Conservation (phyloP, 1,140 invertebrate species). For the Andrena cerasifolii region DNA sequence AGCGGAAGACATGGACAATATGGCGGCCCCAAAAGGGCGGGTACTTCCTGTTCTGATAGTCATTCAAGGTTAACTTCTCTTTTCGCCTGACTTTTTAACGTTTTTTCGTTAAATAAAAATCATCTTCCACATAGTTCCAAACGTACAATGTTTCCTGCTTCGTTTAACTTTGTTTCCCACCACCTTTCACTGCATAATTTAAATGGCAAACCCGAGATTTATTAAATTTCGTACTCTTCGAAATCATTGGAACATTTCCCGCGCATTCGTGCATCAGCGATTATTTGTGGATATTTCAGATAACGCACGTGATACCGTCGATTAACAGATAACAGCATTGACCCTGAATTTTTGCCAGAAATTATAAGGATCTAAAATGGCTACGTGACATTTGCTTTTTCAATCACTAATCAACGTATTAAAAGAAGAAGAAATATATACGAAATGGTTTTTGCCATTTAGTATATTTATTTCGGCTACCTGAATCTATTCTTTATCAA, state of each 20-base stretch:
- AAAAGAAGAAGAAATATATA: too few relatives aligned
- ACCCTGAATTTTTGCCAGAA: too few relatives aligned
- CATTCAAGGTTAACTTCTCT: constrained; percentile 34
- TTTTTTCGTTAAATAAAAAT: neutral
- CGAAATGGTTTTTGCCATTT: too few relatives aligned
- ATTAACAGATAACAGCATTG: too few relatives aligned
- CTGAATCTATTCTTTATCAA: neutral
- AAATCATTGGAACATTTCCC: neutral
- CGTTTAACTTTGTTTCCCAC: neutral
- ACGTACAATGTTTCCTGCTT: neutral
- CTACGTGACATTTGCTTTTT: too few relatives aligned
- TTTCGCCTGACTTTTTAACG: neutral
- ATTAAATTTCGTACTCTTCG: neutral
- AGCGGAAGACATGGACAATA: constrained; percentile 68
- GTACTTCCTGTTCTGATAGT: constrained; percentile 62
- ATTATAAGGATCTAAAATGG: too few relatives aligned
- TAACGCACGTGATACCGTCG: too few relatives aligned
- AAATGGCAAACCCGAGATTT: neutral
- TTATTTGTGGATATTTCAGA: neutral
- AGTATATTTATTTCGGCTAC: constrained; percentile 3
- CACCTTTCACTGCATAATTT: neutral
- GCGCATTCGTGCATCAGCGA: neutral
- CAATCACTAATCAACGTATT: too few relatives aligned
- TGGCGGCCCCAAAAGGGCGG: constrained; percentile 68
- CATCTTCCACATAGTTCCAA: neutral